Conservation (phyloP, 2,113 vertebrate genomes). For the Steatornis caripensis region DNA sequence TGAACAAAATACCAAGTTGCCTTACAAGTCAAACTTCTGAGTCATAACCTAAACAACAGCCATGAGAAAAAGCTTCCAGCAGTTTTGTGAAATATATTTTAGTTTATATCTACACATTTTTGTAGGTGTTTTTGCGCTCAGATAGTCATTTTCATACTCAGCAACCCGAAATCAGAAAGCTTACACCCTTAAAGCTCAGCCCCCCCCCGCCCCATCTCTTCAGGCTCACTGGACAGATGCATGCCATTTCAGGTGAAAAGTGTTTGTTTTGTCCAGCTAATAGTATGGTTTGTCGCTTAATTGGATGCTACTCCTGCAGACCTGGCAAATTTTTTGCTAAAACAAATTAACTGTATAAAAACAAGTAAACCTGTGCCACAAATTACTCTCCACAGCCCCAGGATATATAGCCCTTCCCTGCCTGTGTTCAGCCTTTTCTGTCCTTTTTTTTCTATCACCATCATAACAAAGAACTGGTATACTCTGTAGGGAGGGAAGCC, state of each 20-base stretch:
- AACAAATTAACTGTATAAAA: not conserved
- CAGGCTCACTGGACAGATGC: not conserved
- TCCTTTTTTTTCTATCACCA: not conserved
- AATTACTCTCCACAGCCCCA: not conserved
- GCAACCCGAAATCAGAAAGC: not conserved
- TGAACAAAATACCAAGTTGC: not conserved
- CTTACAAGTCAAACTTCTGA: not conserved
- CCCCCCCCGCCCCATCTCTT: not conserved
- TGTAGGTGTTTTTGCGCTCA: not conserved
- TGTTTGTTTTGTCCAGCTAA: not conserved
- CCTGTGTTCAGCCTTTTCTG: not conserved
- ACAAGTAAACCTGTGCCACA: not conserved
- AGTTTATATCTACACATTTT: accelerated
- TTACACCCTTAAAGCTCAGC: not conserved
- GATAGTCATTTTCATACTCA: not conserved
- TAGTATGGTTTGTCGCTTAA: not conserved
- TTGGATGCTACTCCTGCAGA: not conserved
- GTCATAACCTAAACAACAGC: not conserved
- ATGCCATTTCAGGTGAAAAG: not conserved
- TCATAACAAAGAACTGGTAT: not conserved
- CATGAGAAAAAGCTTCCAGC: not conserved
- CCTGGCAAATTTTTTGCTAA: not conserved
- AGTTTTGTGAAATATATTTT: not conserved
- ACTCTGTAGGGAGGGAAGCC: not conserved
- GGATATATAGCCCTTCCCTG: not conserved